These are phyloP conservation scores for Actinostola sp. DNA, from an alignment of 92 coral and sea anemone species.

Conservation along the genomic window DNA sequence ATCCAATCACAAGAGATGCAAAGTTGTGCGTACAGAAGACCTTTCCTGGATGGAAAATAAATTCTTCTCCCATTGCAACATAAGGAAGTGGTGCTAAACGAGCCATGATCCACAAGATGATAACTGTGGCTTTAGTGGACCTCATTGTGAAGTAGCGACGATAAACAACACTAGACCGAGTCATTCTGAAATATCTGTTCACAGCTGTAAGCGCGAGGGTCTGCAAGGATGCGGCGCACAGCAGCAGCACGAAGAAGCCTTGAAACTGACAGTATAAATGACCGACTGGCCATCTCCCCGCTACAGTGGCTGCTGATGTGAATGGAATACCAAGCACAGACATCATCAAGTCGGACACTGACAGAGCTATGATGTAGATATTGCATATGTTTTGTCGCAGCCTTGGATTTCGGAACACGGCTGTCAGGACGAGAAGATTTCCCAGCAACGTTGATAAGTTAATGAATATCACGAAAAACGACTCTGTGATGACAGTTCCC, in stretches of 20 bases:
- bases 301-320: conserved; percentile 35
- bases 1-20: conserved; percentile 46
- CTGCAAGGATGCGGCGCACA: conserved; percentile 58
- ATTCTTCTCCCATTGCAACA: conserved; percentile 41
- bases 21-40: conserved; percentile 56
- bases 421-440: conserved; percentile 60
- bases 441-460: conserved; percentile 55
- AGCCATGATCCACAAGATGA: conserved; percentile 53
- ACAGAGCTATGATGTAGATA: conserved; percentile 61
- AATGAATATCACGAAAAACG: conserved; percentile 49
- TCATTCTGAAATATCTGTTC: conserved; percentile 59
- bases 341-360: conserved; percentile 66
- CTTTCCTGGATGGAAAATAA: conserved; percentile 67
- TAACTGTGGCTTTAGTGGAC: conserved; percentile 47
- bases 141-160: conserved; percentile 47
- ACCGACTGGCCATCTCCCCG: conserved; percentile 62
- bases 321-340: conserved; percentile 57
- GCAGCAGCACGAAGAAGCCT: conserved; percentile 62
- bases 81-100: conserved; percentile 66
- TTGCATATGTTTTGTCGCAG: conserved; percentile 61
- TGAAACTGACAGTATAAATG: conserved; percentile 56
- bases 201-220: conserved; percentile 65
- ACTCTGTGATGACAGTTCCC: conserved; percentile 29
- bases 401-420: conserved; percentile 51
- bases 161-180: conserved; percentile 50